Conservation (phyloP, 2,888 invertebrate genomes). For the Hoplodrina ambigua region DNA sequence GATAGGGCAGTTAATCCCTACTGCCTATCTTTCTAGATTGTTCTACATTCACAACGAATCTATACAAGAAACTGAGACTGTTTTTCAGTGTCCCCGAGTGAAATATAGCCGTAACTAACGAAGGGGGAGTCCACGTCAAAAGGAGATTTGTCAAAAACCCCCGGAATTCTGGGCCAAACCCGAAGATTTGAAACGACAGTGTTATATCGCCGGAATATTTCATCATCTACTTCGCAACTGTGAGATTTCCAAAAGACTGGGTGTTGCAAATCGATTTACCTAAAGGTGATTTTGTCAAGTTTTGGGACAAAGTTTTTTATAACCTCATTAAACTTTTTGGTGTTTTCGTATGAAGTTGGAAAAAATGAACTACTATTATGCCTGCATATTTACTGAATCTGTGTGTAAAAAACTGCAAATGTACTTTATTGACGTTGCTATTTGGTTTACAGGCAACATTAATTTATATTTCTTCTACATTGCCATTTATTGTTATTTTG, state of each 20-base stretch:
- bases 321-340: neutral
- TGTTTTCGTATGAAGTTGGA: too few relatives aligned
- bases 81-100: slow-evolving; percentile 57
- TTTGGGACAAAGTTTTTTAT: slow-evolving; percentile 22
- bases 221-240: slow-evolving; percentile 62
- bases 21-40: neutral
- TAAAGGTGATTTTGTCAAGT: slow-evolving; percentile 10
- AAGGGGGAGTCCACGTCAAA: slow-evolving; percentile 56
- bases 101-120: slow-evolving; percentile 63
- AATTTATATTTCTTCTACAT: too few relatives aligned
- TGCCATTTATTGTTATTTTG: too few relatives aligned
- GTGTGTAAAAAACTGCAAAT: too few relatives aligned
- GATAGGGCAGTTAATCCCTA: neutral
- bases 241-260: slow-evolving; percentile 48
- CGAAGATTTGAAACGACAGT: slow-evolving; percentile 67
- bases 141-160: slow-evolving; percentile 63
- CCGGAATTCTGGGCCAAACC: slow-evolving; percentile 56
- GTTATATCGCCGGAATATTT: slow-evolving; percentile 67
- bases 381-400: too few relatives aligned
- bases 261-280: slow-evolving; percentile 47
- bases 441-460: too few relatives aligned
- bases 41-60: slow-evolving; percentile 8
- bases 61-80: slow-evolving; percentile 35
- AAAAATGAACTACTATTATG: too few relatives aligned
- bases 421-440: too few relatives aligned